These are phyloP conservation scores for Synergus itoensis DNA, from an alignment of 2,888 invertebrate genomes.

Conservation along the genomic window DNA sequence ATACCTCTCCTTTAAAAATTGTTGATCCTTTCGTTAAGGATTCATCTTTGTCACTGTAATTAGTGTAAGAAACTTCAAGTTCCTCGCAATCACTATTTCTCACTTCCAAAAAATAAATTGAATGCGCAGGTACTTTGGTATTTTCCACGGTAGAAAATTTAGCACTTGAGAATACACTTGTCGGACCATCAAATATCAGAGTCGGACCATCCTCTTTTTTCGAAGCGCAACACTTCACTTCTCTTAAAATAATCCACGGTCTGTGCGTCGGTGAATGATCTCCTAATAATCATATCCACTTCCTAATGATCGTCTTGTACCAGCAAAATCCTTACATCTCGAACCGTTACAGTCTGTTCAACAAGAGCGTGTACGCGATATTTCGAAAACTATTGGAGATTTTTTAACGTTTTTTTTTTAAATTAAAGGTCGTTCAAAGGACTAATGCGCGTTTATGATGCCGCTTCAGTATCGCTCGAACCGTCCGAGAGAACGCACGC, in stretches of 20 bases:
- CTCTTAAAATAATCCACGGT: neutral
- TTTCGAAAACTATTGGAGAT: too few species aligned
- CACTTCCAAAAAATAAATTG: neutral
- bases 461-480: too few species aligned
- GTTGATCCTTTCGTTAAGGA: neutral
- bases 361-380: too few species aligned
- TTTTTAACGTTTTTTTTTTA: too few species aligned
- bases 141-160: neutral
- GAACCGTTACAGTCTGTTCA: too few species aligned
- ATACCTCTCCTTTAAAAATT: neutral
- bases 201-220: neutral
- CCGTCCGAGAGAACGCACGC: too few species aligned
- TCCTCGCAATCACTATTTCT: neutral
- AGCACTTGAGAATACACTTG: neutral
- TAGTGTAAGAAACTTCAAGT: neutral
- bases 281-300: neutral
- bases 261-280: too few species aligned
- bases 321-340: neutral
- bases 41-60: neutral
- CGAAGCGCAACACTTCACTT: neutral
- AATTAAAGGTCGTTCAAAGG: too few species aligned
- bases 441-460: too few species aligned
- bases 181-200: neutral
- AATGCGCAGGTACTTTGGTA: neutral
- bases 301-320: neutral